phyloP scores from a whole-genome alignment of 2,113 vertebrate species.

The Campylorhamphus procurvoides region DNA sequence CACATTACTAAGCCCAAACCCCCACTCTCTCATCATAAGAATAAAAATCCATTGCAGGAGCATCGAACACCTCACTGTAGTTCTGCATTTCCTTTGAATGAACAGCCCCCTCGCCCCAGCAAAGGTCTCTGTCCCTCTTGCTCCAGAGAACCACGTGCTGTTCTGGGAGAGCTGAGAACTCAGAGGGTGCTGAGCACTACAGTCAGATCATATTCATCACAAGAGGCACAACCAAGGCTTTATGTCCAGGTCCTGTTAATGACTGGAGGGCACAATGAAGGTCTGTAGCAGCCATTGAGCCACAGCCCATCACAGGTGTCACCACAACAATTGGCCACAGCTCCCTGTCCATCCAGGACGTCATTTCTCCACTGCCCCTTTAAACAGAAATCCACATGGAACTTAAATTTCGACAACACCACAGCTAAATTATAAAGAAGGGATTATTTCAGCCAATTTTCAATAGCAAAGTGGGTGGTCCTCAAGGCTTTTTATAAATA shows the following conservation, averaged over 20 bases:
- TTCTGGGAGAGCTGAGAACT: not conserved
- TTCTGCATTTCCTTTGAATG: not conserved
- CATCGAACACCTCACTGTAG: not conserved
- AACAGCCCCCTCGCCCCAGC: not conserved
- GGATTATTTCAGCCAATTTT: conserved; percentile 66
- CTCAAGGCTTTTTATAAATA: conserved; percentile 62
- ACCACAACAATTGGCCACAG: conserved; percentile 67
- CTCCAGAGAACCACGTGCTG: not conserved
- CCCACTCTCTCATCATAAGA: not conserved
- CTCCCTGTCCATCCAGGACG: conserved; percentile 66
- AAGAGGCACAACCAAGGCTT: conserved; percentile 6
- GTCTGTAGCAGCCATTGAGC: conserved; percentile 48
- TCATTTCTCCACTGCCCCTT: conserved; percentile 77
- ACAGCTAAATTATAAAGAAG: conserved; percentile 48
- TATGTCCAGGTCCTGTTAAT: conserved; percentile 11
- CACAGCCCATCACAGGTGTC: conserved; percentile 72
- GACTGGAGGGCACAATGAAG: conserved; percentile 28
- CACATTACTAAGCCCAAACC: not conserved
- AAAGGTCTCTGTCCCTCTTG: not conserved
- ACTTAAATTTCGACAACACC: conserved; percentile 49
- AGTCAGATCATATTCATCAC: conserved; percentile 48
- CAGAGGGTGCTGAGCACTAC: not conserved
- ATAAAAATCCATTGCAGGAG: not conserved
- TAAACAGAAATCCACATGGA: conserved; percentile 30
- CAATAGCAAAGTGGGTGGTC: conserved; percentile 74